Conservation (phyloP, 2,888 invertebrate genomes). For the Sminthurides aquaticus region DNA sequence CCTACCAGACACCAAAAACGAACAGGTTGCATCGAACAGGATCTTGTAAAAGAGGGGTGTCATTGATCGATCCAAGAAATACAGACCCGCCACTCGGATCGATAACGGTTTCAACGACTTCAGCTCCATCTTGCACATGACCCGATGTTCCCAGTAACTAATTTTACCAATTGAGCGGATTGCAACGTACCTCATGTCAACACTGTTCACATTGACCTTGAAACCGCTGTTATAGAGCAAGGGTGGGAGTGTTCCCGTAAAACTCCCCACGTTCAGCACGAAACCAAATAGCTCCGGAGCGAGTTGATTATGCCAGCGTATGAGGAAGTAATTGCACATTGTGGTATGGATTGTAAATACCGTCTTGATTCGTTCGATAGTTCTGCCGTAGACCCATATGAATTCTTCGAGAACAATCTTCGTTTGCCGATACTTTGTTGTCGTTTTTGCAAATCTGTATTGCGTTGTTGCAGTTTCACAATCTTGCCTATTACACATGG, state of each 20-base stretch:
- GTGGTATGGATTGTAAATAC: neutral
- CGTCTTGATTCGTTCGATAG: neutral
- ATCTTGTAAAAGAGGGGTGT: conserved; percentile 3
- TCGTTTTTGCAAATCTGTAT: neutral
- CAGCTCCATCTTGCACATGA: neutral
- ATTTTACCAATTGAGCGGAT: neutral
- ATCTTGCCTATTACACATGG: neutral
- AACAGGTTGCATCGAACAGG: neutral
- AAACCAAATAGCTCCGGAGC: neutral
- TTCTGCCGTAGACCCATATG: neutral
- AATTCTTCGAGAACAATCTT: neutral
- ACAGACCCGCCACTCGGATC: neutral
- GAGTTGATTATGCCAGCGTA: neutral
- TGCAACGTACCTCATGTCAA: neutral
- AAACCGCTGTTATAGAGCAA: neutral
- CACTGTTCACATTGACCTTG: neutral
- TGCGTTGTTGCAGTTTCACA: neutral
- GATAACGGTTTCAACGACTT: neutral
- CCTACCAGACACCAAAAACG: neutral
- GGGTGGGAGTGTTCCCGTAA: neutral
- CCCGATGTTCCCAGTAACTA: neutral
- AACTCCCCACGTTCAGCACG: neutral
- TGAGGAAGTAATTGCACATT: neutral
- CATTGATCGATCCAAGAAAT: neutral
- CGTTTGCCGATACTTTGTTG: neutral